A percentile compares a stretch with the other conserved stretches of the same genome.
phyloP scores from a whole-genome alignment of 2,888 invertebrate species.

The Meteorus cinctellus region DNA sequence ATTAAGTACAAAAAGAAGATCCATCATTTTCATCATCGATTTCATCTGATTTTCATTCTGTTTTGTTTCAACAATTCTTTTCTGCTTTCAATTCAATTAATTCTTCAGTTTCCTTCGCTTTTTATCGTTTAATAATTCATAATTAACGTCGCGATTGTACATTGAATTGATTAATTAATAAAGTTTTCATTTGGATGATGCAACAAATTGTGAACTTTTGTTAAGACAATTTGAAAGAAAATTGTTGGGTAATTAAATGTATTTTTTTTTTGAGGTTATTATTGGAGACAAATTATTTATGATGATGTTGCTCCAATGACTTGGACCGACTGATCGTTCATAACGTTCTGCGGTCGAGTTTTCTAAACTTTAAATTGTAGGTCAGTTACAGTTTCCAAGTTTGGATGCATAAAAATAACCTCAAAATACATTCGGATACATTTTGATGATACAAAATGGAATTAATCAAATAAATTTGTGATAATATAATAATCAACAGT shows the following conservation, averaged over 20 bases:
- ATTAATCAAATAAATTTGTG: too few relatives aligned
- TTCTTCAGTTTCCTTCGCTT: not conserved
- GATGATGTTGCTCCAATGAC: slow-evolving; percentile 44
- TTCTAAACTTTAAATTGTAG: slow-evolving; percentile 44
- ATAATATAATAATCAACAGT: not conserved
- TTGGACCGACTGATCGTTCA: slow-evolving; percentile 51
- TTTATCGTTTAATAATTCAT: too few relatives aligned
- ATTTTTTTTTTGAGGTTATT: too few relatives aligned
- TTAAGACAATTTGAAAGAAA: too few relatives aligned
- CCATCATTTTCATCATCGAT: slow-evolving; percentile 51
- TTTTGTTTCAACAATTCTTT: too few relatives aligned
- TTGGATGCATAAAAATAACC: slow-evolving; percentile 51
- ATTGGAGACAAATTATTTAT: not conserved
- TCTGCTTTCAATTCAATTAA: not conserved
- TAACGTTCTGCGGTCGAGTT: slow-evolving; percentile 44
- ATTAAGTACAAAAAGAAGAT: slow-evolving; percentile 57
- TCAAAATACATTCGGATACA: slow-evolving; percentile 44
- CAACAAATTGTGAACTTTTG: too few relatives aligned
- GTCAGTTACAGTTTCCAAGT: slow-evolving; percentile 49
- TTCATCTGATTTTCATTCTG: not conserved
- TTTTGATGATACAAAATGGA: not conserved
- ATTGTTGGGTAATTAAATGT: too few relatives aligned
- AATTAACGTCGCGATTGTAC: too few relatives aligned
- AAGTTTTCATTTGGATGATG: too few relatives aligned
- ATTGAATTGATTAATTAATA: too few relatives aligned